Conservation (phyloP, 2,113 vertebrate species). For the Anoura caudifer region DNA sequence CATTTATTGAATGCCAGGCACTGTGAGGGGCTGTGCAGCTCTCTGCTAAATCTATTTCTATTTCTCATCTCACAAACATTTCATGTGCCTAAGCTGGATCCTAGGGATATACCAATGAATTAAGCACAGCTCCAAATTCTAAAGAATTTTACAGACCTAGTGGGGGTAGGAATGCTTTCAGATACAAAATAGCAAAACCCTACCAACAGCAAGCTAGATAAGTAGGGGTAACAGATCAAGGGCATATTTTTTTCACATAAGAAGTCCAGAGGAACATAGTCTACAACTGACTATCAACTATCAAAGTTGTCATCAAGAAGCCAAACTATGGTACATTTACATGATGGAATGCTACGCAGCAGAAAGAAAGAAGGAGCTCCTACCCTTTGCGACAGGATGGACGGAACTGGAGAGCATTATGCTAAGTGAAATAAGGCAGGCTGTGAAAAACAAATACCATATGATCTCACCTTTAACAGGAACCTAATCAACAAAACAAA, state of each 20-base stretch:
- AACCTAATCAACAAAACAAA: no score
- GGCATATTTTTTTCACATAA: neutral
- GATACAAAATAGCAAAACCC: constrained; percentile 8
- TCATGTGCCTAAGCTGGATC: neutral
- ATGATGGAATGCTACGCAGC: no score
- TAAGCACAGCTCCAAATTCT: neutral
- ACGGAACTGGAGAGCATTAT: no score
- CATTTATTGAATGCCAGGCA: neutral
- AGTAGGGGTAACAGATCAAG: neutral
- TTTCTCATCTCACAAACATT: neutral
- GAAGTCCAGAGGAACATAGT: neutral
- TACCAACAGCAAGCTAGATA: neutral
- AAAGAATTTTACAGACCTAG: neutral
- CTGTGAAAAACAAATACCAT: no score
- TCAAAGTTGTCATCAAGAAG: neutral
- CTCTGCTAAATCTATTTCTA: neutral
- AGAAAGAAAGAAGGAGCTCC: no score
- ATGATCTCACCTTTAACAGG: no score
- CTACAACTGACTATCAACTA: neutral
- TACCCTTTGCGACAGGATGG: no score
- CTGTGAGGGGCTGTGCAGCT: neutral
- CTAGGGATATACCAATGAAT: neutral
- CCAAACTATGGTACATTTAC: neutral
- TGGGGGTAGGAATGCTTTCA: neutral
- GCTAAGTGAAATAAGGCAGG: no score